A percentile compares a stretch with the other conserved stretches of the same genome.
These are phyloP conservation scores for Trigoniulus corallinus DNA, from an alignment of 1,140 invertebrate genomes.

Conservation along the genomic window DNA sequence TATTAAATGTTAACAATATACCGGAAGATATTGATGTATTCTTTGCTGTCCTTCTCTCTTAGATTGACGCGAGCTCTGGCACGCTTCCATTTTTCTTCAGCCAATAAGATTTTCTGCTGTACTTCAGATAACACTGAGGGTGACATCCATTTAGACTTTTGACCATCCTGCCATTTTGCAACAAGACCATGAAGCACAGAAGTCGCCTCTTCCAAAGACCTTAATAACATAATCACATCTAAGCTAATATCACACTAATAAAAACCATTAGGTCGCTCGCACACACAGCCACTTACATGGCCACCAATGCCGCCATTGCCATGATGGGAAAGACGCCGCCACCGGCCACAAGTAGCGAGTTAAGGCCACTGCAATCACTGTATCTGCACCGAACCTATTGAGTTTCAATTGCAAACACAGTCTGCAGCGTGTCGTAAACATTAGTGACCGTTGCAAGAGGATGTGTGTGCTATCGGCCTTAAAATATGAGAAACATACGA, in stretches of 20 bases:
- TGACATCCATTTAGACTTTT: constrained; percentile 17
- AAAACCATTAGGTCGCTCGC: not conserved
- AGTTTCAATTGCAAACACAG: too few relatives aligned
- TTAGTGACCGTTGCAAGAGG: too few relatives aligned
- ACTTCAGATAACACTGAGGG: constrained; percentile 15
- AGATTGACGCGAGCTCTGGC: constrained; percentile 6
- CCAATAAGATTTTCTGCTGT: constrained; percentile 17
- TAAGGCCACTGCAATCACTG: too few relatives aligned
- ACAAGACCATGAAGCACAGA: constrained; percentile 14
- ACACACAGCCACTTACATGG: constrained; percentile 11
- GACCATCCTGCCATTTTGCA: constrained; percentile 17
- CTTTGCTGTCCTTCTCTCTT: not conserved
- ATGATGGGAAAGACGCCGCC: constrained; percentile 6
- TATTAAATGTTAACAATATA: not conserved
- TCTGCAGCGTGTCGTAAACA: too few relatives aligned
- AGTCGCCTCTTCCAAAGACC: constrained; percentile 13
- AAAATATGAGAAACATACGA: too few relatives aligned
- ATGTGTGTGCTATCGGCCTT: too few relatives aligned
- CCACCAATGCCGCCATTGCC: constrained; percentile 13
- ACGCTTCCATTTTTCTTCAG: constrained; percentile 20
- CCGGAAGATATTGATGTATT: constrained; percentile 11
- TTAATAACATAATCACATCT: too few relatives aligned
- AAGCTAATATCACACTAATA: not conserved
- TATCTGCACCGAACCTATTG: too few relatives aligned
- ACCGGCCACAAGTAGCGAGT: too few relatives aligned